A percentile compares a stretch with the other conserved stretches of the same genome.
phyloP scores from a whole-genome alignment of 2,113 vertebrate species.

The Lycocorax pyrrhopterus region DNA sequence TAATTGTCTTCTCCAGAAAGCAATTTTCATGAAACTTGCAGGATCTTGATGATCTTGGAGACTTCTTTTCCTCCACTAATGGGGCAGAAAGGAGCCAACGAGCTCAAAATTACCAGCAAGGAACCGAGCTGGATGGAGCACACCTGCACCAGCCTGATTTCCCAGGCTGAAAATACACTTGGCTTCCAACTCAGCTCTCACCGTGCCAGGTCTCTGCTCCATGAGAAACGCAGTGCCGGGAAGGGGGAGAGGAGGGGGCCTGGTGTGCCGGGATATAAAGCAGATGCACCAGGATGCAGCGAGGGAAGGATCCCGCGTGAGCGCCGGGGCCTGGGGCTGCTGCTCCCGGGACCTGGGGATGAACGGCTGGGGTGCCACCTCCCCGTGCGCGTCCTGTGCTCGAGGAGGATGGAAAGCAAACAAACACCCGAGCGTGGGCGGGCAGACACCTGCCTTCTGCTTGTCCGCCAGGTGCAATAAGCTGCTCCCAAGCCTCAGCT shows the following conservation, averaged over 20 bases:
- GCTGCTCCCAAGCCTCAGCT: neutral
- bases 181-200: neutral
- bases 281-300: neutral
- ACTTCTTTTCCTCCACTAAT: neutral
- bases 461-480: neutral
- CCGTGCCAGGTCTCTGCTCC: neutral
- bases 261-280: neutral
- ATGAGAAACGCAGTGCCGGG: accelerated
- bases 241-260: neutral
- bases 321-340: accelerated
- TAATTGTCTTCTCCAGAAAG: neutral
- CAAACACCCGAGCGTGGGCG: neutral
- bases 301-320: neutral
- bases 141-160: constrained; percentile 29
- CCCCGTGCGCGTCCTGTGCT: neutral
- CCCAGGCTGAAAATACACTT: constrained; percentile 22
- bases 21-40: neutral
- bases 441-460: neutral
- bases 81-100: neutral
- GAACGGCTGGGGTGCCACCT: neutral
- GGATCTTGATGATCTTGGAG: neutral
- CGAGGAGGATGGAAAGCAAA: neutral
- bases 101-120: neutral
- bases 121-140: neutral
- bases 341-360: accelerated